A percentile compares a stretch with the other conserved stretches of the same genome.
These are phyloP conservation scores for Norana najaformis DNA, from an alignment of 2,888 invertebrate species.

Conservation along the genomic window DNA sequence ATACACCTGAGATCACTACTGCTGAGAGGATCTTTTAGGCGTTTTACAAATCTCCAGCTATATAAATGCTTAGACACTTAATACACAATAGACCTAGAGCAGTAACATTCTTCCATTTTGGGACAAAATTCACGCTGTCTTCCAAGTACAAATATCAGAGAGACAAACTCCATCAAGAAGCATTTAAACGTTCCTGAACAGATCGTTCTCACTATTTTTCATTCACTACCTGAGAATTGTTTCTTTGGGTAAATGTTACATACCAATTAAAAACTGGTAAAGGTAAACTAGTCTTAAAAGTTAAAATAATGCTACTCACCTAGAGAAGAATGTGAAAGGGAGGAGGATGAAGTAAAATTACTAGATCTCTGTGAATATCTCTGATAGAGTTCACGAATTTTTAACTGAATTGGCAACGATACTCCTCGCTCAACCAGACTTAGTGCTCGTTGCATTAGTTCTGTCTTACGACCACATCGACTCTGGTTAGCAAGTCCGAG, in stretches of 20 bases:
- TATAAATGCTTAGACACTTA: too few relatives aligned
- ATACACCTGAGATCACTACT: too few relatives aligned
- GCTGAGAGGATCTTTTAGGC: too few relatives aligned
- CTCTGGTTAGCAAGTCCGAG: slow-evolving; percentile 79
- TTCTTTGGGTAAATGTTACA: background rate
- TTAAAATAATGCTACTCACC: background rate
- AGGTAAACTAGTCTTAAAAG: background rate
- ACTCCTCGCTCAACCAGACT: slow-evolving; percentile 65
- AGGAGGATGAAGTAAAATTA: background rate
- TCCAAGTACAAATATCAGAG: too few relatives aligned
- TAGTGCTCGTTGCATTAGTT: slow-evolving; percentile 75
- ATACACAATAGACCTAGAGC: too few relatives aligned
- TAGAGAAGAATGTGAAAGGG: slow-evolving; percentile 16
- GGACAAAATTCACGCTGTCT: too few relatives aligned
- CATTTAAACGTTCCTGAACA: background rate
- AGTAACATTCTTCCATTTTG: too few relatives aligned
- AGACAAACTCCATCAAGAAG: background rate
- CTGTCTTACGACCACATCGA: slow-evolving; percentile 79
- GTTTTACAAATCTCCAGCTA: too few relatives aligned
- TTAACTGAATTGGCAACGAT: slow-evolving; percentile 36
- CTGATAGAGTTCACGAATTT: slow-evolving; percentile 39
- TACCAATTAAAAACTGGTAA: background rate
- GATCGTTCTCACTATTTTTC: background rate
- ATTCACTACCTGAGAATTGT: too few relatives aligned
- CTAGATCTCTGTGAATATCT: slow-evolving; percentile 27